Evolutionary conservation across 2,888 invertebrate species (phyloP), one percentile per base, ranked within the genome.

Genomic region (Calephelis perditalis): DNA sequence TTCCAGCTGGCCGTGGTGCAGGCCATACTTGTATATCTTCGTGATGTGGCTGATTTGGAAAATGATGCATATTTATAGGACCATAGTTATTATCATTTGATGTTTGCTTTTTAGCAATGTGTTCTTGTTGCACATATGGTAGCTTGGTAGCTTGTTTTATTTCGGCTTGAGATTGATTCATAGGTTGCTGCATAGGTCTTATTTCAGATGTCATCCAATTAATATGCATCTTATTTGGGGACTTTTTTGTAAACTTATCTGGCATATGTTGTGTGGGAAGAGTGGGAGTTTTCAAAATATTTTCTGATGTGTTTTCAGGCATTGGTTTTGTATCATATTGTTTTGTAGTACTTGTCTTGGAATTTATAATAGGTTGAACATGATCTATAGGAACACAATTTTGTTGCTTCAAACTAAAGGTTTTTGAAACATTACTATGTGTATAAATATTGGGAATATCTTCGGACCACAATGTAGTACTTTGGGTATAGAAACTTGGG

Each of bases 141-240:
- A 72, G 56, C 70, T 85, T 88, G 47, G 78, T 76, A 44, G 71
- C 65, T 49, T 84, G 84, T 73, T 89, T 89, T 57, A 75, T 66
- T 40, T 78, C 78, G 47, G 73, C 59, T 61, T 82, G 77, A 43
- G 72, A 65, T 62, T 78, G 70, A 61, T 77, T 83, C 65, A 78
- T 85, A 70, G 76, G 79, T 67, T 75, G 83, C 73, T 86, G 86
- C 73, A 83, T 79, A 12, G 89, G 79, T 65, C 88, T 81, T 55
- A 81, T 81, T 78, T 90, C 90, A 15, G 90, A 90, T 26, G 90
- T 90, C 90, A 90, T 90, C 90, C 90, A 90, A 69, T 90, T 90
- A 44, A 90, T 90, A 64, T 89, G 90, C 83, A 82, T 88, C 79
- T 90, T 90, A 62, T 70, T 86, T 1, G 87, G 86, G 7, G 86